Conservation (phyloP, 1,140 invertebrate species). For the Linepithema humile region DNA sequence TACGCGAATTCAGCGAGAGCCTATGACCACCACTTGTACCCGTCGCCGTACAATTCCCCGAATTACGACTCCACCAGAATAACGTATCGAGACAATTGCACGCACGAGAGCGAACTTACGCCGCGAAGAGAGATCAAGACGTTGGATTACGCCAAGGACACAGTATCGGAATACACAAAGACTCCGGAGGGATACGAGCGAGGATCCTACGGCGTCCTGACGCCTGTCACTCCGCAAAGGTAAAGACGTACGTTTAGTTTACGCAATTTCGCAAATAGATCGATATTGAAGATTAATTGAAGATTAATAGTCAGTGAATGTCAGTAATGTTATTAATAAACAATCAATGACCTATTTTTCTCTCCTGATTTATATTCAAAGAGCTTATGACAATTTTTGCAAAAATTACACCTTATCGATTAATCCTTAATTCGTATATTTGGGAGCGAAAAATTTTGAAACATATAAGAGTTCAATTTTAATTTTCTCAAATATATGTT, state of each 20-base stretch:
- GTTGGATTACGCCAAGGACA: constrained; percentile 64
- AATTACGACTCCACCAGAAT: constrained; percentile 73
- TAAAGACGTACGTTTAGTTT: constrained; percentile 63
- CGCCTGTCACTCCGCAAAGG: constrained; percentile 80
- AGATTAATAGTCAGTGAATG: too few relatives aligned
- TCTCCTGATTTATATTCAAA: too few relatives aligned
- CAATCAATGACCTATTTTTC: too few relatives aligned
- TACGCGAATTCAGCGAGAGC: constrained; percentile 69
- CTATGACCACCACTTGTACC: constrained; percentile 78
- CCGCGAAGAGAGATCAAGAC: constrained; percentile 70
- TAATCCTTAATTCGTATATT: too few relatives aligned
- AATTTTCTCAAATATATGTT: too few relatives aligned
- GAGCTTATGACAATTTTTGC: too few relatives aligned
- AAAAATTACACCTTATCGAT: too few relatives aligned
- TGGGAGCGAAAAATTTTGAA: background rate
- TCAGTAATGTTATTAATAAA: too few relatives aligned
- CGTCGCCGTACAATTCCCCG: constrained; percentile 81
- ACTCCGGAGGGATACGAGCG: constrained; percentile 78
- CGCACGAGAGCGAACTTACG: constrained; percentile 73
- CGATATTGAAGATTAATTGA: too few relatives aligned
- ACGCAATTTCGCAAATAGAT: too few relatives aligned
- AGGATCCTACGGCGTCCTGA: constrained; percentile 75
- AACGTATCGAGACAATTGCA: constrained; percentile 71
- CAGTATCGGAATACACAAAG: constrained; percentile 72
- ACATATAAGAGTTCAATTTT: too few relatives aligned